Evolutionary conservation across 53 echinoderm and acorn worm genomes (phyloP).

Genomic region (Temnopleurus reevesii): DNA sequence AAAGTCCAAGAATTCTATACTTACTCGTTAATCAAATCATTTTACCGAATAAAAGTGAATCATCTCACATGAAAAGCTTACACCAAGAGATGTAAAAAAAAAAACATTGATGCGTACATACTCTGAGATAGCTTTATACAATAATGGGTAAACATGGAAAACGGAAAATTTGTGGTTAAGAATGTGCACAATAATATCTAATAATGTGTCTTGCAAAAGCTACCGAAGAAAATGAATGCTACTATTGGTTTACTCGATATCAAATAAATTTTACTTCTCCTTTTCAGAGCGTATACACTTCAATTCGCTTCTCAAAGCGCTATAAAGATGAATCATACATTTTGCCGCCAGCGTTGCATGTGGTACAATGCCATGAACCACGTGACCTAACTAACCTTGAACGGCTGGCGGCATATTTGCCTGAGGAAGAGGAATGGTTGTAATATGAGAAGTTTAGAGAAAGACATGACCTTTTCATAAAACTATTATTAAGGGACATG

Average conservation of each 20-base stretch:
- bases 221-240: not conserved
- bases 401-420: not conserved
- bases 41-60: too few relatives aligned
- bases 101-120: too few relatives aligned
- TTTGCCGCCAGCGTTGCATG: not conserved
- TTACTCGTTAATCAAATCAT: too few relatives aligned
- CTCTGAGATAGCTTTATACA: too few relatives aligned
- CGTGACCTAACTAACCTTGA: conserved; percentile 3
- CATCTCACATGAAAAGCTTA: too few relatives aligned
- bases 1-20: too few relatives aligned
- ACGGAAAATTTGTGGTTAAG: too few relatives aligned
- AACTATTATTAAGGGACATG: too few relatives aligned
- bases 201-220: not conserved
- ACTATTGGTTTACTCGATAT: not conserved
- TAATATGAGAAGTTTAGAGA: not conserved
- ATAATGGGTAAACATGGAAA: too few relatives aligned
- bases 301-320: not conserved
- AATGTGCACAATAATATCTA: not conserved
- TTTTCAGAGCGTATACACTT: not conserved
- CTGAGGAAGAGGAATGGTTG: not conserved
- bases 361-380: not conserved
- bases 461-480: conserved; percentile 2
- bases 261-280: not conserved
- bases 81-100: too few relatives aligned
- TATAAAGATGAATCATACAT: conserved; percentile 9